These are phyloP conservation scores for Nasonia vitripennis DNA, from an alignment of 1,140 invertebrate species.

Conservation along the genomic window DNA sequence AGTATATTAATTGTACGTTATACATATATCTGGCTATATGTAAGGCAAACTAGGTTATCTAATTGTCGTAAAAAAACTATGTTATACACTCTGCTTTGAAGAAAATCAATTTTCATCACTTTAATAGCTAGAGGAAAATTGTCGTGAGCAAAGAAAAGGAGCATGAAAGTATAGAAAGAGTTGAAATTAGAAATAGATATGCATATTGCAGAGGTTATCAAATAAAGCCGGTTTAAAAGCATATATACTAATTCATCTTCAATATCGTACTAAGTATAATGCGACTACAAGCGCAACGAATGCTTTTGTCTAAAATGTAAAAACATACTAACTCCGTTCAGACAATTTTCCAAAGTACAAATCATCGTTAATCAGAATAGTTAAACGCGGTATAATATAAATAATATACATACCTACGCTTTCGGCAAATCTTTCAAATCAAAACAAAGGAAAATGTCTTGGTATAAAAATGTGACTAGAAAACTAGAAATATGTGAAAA, in stretches of 20 bases:
- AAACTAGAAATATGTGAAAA: constrained; percentile 34
- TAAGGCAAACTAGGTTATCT: not conserved
- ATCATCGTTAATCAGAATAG: not conserved
- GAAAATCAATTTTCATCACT: constrained; percentile 7
- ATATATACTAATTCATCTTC: not conserved
- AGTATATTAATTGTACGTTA: constrained; percentile 29
- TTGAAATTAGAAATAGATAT: not conserved
- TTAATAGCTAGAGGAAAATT: not conserved
- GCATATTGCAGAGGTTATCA: not conserved
- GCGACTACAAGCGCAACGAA: no score
- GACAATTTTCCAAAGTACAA: constrained; percentile 32
- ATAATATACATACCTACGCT: constrained; percentile 42
- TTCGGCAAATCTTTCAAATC: not conserved
- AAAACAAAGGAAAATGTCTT: not conserved
- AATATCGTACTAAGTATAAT: not conserved
- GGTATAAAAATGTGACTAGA: constrained; percentile 11
- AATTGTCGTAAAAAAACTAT: not conserved
- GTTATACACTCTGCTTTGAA: not conserved
- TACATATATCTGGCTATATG: not conserved
- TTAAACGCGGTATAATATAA: constrained; percentile 21
- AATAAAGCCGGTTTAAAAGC: not conserved
- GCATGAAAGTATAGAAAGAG: not conserved
- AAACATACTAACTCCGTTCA: not conserved
- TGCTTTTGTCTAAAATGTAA: not conserved
- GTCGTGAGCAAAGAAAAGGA: no score